Conservation (phyloP, 1,140 invertebrate species). For the Lanistes nyassanus region DNA sequence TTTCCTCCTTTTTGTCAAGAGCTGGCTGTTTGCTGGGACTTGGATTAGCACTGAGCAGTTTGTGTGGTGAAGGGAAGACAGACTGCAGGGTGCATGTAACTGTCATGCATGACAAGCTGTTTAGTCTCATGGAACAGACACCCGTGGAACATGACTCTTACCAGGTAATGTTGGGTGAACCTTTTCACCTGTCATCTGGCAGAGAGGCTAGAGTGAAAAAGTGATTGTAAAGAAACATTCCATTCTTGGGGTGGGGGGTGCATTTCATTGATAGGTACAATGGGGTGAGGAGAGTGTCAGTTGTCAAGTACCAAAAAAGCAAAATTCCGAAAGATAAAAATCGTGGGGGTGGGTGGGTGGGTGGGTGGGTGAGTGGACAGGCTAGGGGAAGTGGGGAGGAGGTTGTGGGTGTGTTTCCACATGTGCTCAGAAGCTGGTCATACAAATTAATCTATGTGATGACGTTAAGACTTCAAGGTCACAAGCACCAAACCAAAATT, state of each 20-base stretch:
- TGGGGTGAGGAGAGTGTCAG: too few species aligned
- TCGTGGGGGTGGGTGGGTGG: neutral
- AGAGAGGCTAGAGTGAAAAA: neutral
- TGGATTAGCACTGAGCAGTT: slow-evolving; percentile 35
- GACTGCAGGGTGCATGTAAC: slow-evolving; percentile 46
- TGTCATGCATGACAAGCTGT: slow-evolving; percentile 34
- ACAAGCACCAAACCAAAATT: too few species aligned
- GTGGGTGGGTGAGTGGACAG: neutral
- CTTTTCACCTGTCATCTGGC: neutral
- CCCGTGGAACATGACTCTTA: slow-evolving; percentile 11
- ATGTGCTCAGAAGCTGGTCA: neutral
- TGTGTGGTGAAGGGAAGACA: slow-evolving; percentile 49
- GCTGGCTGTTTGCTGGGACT: slow-evolving; percentile 46
- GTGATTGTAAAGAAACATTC: neutral
- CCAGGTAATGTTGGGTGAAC: slow-evolving; percentile 19
- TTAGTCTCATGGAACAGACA: slow-evolving; percentile 21
- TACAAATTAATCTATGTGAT: too few species aligned
- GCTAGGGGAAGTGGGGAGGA: too few species aligned
- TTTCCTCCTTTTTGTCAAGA: slow-evolving; percentile 27
- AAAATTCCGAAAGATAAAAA: neutral
- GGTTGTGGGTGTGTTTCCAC: neutral
- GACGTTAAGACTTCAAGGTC: too few species aligned
- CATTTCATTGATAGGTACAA: too few species aligned
- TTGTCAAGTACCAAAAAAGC: too few species aligned
- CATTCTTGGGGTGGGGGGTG: too few species aligned